These are phyloP conservation scores for Caenorhabditis afra DNA, from an alignment of 2,888 invertebrate genomes.

Conservation along the genomic window DNA sequence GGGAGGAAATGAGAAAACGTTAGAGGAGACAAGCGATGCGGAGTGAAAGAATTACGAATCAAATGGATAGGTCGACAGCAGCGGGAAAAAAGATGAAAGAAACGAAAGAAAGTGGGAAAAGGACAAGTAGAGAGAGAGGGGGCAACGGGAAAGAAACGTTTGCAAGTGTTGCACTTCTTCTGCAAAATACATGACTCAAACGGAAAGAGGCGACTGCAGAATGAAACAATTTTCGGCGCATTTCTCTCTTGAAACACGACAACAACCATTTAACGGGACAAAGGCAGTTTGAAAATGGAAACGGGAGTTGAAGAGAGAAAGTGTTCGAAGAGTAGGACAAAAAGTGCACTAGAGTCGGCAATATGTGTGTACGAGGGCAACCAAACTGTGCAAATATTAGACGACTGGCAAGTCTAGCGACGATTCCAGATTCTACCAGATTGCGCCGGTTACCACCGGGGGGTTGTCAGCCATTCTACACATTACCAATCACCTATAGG, in stretches of 20 bases:
- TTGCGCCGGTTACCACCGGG: background rate
- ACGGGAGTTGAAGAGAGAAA: constrained; percentile 1
- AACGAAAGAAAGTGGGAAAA: constrained; percentile 8
- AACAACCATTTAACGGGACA: background rate
- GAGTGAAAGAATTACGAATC: constrained; percentile 24
- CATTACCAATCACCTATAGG: too few relatives aligned
- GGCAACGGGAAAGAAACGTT: background rate
- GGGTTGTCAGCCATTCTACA: too few relatives aligned
- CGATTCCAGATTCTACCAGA: constrained; percentile 23
- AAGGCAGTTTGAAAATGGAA: background rate
- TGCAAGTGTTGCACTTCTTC: constrained; percentile 17
- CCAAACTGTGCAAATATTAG: constrained; percentile 43
- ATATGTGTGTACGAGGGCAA: constrained; percentile 22
- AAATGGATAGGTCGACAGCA: constrained; percentile 2
- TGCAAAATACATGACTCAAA: background rate
- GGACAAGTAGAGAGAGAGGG: constrained; percentile 5
- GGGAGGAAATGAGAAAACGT: constrained; percentile 31
- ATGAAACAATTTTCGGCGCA: background rate
- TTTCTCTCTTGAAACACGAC: background rate
- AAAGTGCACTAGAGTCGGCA: constrained; percentile 21
- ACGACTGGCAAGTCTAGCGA: constrained; percentile 12
- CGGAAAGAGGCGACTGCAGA: background rate
- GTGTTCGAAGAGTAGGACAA: constrained; percentile 29
- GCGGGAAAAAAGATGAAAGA: background rate
- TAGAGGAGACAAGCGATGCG: background rate